Percentiles rank a stretch among this genome's conserved stretches.
Conservation (phyloP, 1,140 invertebrate genomes). For the Papilio glaucus region DNA sequence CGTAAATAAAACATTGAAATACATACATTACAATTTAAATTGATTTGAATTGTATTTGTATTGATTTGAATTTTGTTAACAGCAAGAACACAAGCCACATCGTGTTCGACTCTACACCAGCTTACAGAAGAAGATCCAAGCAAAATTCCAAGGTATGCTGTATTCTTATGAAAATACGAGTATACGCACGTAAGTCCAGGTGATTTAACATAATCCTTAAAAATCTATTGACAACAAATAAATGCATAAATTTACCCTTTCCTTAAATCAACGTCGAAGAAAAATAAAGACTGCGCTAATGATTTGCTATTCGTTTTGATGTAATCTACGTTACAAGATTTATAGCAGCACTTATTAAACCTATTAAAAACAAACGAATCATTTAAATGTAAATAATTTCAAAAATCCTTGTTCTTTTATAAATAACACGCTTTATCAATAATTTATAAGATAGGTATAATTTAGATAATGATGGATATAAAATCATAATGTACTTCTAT, state of each 20-base stretch:
- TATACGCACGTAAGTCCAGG: neutral
- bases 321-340: neutral
- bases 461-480: neutral
- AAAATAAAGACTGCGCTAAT: neutral
- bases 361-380: constrained; percentile 1
- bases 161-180: neutral
- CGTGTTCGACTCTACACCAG: constrained; percentile 82
- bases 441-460: neutral
- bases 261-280: neutral
- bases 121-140: constrained; percentile 76
- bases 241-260: neutral
- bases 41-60: constrained; percentile 39
- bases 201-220: no score
- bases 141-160: constrained; percentile 78
- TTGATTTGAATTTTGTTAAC: constrained; percentile 41
- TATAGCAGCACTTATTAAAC: neutral
- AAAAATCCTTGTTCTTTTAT: neutral
- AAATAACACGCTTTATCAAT: constrained; percentile 1
- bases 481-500: neutral
- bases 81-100: constrained; percentile 83
- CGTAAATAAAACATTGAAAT: neutral
- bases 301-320: neutral
- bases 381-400: neutral
- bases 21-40: neutral
- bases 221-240: neutral